Evolutionary conservation across 2,113 vertebrate genomes (phyloP), one percentile per base, ranked within the genome.

Genomic region (Gobiocypris rarus): DNA sequence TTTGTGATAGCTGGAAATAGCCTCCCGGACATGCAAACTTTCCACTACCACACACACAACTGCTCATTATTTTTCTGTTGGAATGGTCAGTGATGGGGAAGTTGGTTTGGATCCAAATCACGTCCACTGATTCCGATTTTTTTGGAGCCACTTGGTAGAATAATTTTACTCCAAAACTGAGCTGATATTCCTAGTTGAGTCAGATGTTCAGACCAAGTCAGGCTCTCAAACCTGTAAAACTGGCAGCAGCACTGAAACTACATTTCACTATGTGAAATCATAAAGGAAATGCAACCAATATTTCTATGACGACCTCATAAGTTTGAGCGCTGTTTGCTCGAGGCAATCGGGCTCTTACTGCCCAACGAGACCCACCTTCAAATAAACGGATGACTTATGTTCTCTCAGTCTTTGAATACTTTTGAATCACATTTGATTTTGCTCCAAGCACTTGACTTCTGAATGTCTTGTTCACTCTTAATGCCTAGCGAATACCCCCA

Each of bases 41-140:
- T 63, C 63, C 41, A 31, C n/a, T 22, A 43, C 38, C 75, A 24
- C 31, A 58, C 31, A 58, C 31, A 61, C 22, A 15, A 43, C 56
- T 52, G 38, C 58, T 63, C 58, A 63, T 79, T 79, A 79, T 79
- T 28, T 79, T 63, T 75, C 38, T 45, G 34, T 70, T 50, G 70
- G 70, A 74, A 50, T 48, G 59, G 77, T 65, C 77, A 80, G 38
- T 63, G 77, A 19, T 11, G 31, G 26, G 31, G 22, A 77, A 43
- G 34, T 61, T 2, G 13, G 75, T 45, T 78, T 26, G 5, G 22
- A 78, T 61, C 34, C 14, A 10, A 52, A 48, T n/a, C n/a, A n/a
- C n/a, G n/a, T n/a, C n/a, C 38, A 5, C n/a, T 71, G 22, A 61
- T 13, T 61, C 9, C 1, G 6, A 59, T 13, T 78, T 11, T 80